Evolutionary conservation across 1,140 invertebrate species (phyloP), one percentile per base, ranked within the genome.

Genomic region (Sycophila sp.): DNA sequence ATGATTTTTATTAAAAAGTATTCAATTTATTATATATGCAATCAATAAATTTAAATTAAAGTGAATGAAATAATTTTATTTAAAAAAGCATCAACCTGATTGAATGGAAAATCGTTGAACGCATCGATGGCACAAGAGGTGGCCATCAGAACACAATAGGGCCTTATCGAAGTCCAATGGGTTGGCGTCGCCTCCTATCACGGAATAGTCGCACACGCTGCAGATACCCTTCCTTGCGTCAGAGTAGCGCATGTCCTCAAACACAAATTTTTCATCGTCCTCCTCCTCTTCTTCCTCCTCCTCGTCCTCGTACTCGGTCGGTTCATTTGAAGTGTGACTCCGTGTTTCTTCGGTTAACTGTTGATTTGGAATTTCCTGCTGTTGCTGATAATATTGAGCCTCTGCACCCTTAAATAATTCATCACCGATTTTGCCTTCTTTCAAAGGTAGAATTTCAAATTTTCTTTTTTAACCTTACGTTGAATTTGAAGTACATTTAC

Each of bases 81-180:
- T n/a, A n/a, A n/a, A n/a, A n/a, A n/a, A 28, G n/a, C n/a, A 40
- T 6, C n/a, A 65, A 81, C 83, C 81, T 74, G 81, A 76, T 67
- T 71, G 75, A 58, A 79, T 62, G 2, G 76, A 66, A 40, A 79
- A 77, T 34, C 76, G 73, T 59, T 75, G 75, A 26, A 82, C 69
- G 32, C 83, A 85, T 24, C 73, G 76, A 28, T 80, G 75, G 65
- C 83, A 85, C 2, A 84, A 55, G 13, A 78, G 34, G 56, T 81
- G 82, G 26, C 73, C 76, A 1, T 80, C 62, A 7, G 75, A 68
- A 51, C 75, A 81, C 13, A 59, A 26, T 24, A 75, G 56, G 19
- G 76, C 36, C 34, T 74, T 70, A 42, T 74, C 71, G 8, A 75
- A 75, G 55, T 74, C 51, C 13, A 13, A 42, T 45, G 0, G 73